Base-by-base conservation (phyloP, 2,888 invertebrate genomes). In the Oligia latruncula region DNA sequence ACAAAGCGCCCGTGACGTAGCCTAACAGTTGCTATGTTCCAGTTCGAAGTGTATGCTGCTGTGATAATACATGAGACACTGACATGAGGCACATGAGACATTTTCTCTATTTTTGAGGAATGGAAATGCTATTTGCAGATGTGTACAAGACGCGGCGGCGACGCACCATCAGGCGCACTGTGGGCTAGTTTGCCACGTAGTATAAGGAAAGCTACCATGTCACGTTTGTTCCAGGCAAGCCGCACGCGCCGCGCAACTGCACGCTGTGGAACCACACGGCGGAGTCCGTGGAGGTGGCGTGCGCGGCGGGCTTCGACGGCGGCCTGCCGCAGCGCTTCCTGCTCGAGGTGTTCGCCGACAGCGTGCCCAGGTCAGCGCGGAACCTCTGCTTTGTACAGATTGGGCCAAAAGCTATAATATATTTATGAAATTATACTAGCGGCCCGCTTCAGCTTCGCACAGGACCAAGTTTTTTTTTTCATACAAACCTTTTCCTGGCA, bases 241-340 rank as follows among this genome's bases (percentile, higher is more conserved):
- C 99, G 64, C 98, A 98, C 93, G 97, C 98, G 76, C 98, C 99
- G 73, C 98, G 98, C 84, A 99, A 99, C 96, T 99, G 99, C 95
- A 97, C 98, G 76, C 97, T 98, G 89, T 98, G 98, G 94, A 99
- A 99, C 95, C 98, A 98, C 94, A 99, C 99, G 29, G 98, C 98
- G 91, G 98, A 98, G 90, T 98, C 98, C 82, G 98, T 98, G 89
- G 98, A 98, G 94, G 98, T 99, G 88, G 98, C 98, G 91, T 99
- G 99, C 94, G 97, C 98, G 92, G 97, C 98, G 46, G 98, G 98
- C 89, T 99, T 98, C 96, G 99, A 99, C 96, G 99, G 99, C 81
- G 99, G 99, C 87, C 97, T 99, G 91, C 98, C 98, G 81, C 99
- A 99, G 97, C 97, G 97, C 93, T 99, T 99, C 97, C 97, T 98